phyloP scores from a whole-genome alignment of 2,797 vertebrate genomes.

The Syndactyla subalaris region DNA sequence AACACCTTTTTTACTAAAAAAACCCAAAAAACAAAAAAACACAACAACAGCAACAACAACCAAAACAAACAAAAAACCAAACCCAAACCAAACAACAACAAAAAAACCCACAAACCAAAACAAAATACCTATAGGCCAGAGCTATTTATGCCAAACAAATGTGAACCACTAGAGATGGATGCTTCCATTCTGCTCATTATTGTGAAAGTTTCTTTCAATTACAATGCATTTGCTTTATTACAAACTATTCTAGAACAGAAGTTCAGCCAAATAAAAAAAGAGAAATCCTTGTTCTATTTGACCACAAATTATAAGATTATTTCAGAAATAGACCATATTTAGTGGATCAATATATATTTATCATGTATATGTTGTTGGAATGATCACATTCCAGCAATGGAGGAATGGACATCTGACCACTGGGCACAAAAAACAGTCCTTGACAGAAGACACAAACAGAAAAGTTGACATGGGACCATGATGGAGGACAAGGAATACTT shows the following conservation, averaged over 20 bases:
- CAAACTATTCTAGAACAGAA: background rate
- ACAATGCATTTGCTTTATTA: background rate
- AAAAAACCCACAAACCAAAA: too few species aligned
- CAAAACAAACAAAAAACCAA: too few species aligned
- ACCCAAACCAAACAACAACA: too few species aligned
- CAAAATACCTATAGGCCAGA: background rate
- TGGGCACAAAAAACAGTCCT: too few species aligned
- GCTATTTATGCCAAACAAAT: background rate
- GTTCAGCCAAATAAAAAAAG: background rate
- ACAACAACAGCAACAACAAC: too few species aligned
- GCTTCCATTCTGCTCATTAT: background rate
- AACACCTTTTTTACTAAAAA: background rate
- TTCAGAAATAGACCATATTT: background rate
- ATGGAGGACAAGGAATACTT: too few species aligned
- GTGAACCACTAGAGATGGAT: background rate
- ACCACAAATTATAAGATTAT: background rate
- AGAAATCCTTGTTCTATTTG: background rate
- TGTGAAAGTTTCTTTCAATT: background rate
- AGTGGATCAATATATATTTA: background rate
- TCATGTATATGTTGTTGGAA: background rate
- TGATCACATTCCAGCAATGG: too few species aligned
- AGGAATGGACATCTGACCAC: too few species aligned
- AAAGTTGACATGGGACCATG: too few species aligned
- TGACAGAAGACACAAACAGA: too few species aligned
- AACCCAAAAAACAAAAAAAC: background rate